Base-by-base conservation (phyloP, 2,113 vertebrate species). In the Turdus rufiventris region DNA sequence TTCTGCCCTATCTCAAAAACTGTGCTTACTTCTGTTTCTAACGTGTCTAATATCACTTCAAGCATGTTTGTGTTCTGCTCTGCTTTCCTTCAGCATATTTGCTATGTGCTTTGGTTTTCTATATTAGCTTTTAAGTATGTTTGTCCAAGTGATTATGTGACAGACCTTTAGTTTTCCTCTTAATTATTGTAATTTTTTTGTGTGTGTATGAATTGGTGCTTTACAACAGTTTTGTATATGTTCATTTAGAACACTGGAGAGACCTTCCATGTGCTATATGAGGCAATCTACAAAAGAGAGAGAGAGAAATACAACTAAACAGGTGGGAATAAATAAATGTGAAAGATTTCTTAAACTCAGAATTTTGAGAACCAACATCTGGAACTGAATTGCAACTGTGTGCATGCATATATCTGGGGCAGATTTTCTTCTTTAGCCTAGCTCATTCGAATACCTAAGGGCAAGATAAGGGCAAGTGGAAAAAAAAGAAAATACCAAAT, bases 401-500 rank as follows among this genome's bases (percentile, higher is more conserved):
- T 42, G 13, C 18, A 40, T 1, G 1, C 25, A 42, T 48, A n/a
- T 24, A 50, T 56, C 47, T 33, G 2, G 34, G 31, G 29, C 36
- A 93, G 60, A 50, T 53, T 68, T 93, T 86, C 63, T 81, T 42
- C 48, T 77, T 90, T 54, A 89, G 76, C 14, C 45, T 61, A 77
- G 60, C 34, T 85, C 29, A 8, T 66, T 89, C 23, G 34, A 76
- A 42, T n/a, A 47, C 31, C 31, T 86, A 56, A 93, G 65, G n/a
- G 38, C 40, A 74, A 89, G 26, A 18, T 51, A 36, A 68, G 17
- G 40, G n/a, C 34, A 48, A 62, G 31, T 29, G 21, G 58, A 86
- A 93, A 95, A 92, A 36, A 54, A 88, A 91, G 56, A 87, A 96
- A 94, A 88, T 81, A 73, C 36, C 47, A 81, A 89, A 50, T 89